Evolutionary conservation across 37 sponge, comb jelly and placozoan genomes (phyloP), one percentile per base, ranked within the genome.

Genomic region (Bolinopsis microptera): DNA sequence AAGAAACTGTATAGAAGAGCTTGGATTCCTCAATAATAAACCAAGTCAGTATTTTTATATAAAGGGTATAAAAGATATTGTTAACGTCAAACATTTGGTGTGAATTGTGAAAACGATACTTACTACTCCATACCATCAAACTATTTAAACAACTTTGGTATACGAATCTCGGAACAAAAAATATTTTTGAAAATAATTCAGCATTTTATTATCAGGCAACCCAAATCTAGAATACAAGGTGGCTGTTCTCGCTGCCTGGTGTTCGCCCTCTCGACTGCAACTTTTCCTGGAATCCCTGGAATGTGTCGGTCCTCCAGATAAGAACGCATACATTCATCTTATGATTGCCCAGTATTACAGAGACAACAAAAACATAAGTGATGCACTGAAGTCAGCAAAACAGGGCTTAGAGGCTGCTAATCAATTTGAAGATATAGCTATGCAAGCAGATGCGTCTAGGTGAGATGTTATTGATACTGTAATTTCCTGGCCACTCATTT

Each of bases 391-490:
- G 21, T 77, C 80, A 35, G 80, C 80, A 77, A 77, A 77, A 18
- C 18, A 27, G 22, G 80, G 35, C 3, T 34, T 77, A 16, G 80
- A 77, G 3, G 21, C 27, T 1, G 80, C 80, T 77, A 77, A 77
- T 18, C 33, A 77, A 34, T 77, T 77, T 35, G 80, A 34, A 32
- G 80, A 77, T 77, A 27, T 77, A 33, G 80, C 80, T 35, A 77
- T 77, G 80, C 80, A 77, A 77, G 80, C 80, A 8, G 80, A 77
- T 77, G 80, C 80, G 9, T 34, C 80, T 22, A 77, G 80, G 80
- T 77, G 35, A 77, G 74, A n/a, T n/a, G n/a, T n/a, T n/a, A n/a
- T n/a, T n/a, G n/a, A n/a, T n/a, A n/a, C n/a, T n/a, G n/a, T n/a
- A n/a, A n/a, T n/a, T n/a, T n/a, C n/a, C n/a, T n/a, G n/a, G n/a